Evolutionary conservation across 2,797 vertebrate genomes (phyloP), one percentile per base, ranked within the genome.

Genomic region (Crenichthys baileyi): DNA sequence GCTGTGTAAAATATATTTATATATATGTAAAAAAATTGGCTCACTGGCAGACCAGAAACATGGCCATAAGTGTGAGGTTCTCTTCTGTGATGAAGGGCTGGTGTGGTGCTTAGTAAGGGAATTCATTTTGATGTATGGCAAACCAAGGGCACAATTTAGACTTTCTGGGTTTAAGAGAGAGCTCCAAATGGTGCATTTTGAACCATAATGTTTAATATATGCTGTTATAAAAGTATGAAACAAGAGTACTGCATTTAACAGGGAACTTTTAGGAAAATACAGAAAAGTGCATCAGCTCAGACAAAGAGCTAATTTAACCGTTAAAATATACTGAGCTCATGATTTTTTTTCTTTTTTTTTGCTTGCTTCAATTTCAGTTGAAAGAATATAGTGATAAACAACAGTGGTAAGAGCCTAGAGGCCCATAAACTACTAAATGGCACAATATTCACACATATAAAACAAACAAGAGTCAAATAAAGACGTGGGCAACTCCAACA

Each of bases 21-120:
- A 12, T 15, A 50, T 50, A 2, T 50, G 12, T 50, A 93, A 93
- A 91, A 76, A 67, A 76, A 36, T 86, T 46, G 83, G 88, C 88
- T 93, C 90, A 92, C 89, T 88, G 90, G 87, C 29, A 85, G 89
- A 94, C 94, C 92, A 95, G 92, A 94, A 93, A 95, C 92, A 93
- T 78, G 82, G 91, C 92, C 94, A 88, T 90, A 90, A 90, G 93
- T 94, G 94, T 94, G 94, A 94, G 83, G 84, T 87, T 88, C 83
- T 82, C 85, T 89, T 83, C 91, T 93, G 91, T 91, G 93, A 94
- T 94, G 91, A 87, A 87, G 91, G 88, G 86, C 82, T 87, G 65
- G 79, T 93, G 94, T 73, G 93, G 94, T 79, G 85, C 82, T 63
- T 72, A 77, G 87, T 84, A 87, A 91, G 91, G 89, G 91, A 90